Evolutionary conservation across 2,797 vertebrate genomes (phyloP).

Genomic region (Pseudomugil gertrudae): DNA sequence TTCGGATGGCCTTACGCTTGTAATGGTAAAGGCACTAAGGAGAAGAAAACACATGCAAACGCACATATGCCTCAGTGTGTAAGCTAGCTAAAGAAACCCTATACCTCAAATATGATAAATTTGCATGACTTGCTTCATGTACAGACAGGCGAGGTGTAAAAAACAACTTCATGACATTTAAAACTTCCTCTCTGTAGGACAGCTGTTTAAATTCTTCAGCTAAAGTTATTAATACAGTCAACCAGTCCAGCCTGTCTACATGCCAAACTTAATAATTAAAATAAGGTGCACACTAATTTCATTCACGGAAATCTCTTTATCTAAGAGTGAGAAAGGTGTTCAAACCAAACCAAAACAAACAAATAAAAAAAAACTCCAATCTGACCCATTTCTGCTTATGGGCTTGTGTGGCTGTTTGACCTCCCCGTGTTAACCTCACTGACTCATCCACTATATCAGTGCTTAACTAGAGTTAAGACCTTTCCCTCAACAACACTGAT

Average conservation of each 20-base stretch:
- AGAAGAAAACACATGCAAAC: neutral
- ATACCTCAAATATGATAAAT: neutral
- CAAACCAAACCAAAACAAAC: too few species aligned
- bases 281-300: too few species aligned
- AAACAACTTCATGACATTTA: neutral
- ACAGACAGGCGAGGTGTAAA: neutral
- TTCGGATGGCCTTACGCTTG: too few species aligned
- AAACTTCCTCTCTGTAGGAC: too few species aligned
- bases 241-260: neutral
- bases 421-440: neutral
- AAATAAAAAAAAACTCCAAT: neutral
- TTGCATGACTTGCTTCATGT: neutral
- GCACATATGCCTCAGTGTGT: neutral
- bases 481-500: neutral
- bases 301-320: too few species aligned
- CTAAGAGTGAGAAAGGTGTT: too few species aligned
- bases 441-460: neutral
- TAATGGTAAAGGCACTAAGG: too few species aligned
- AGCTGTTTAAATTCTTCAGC: neutral
- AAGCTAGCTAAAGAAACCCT: neutral
- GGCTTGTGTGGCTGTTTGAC: neutral
- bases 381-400: neutral
- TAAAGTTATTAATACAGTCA: neutral
- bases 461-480: neutral
- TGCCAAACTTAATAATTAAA: neutral